Conservation (phyloP, 2,888 invertebrate species). For the Spicauda simplicius region DNA sequence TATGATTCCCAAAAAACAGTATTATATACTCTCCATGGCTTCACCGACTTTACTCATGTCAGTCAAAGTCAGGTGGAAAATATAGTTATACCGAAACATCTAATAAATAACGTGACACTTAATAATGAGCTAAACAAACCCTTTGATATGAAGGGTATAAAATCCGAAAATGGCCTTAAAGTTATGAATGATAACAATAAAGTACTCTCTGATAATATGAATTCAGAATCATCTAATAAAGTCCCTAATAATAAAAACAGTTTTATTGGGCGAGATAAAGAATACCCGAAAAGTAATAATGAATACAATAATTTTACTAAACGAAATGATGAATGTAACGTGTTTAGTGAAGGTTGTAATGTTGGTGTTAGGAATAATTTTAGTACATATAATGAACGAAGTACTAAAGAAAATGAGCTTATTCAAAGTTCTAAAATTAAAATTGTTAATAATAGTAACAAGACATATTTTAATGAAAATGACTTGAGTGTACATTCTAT, state of each 20-base stretch:
- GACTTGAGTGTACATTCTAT: too few relatives aligned
- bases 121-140: too few relatives aligned
- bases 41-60: constrained; percentile 41
- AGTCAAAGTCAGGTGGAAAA: constrained; percentile 46
- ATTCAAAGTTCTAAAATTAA: too few relatives aligned
- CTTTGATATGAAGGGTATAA: too few relatives aligned
- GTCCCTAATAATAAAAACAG: background rate
- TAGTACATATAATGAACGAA: too few relatives aligned
- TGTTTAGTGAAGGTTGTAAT: background rate
- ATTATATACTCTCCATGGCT: constrained; percentile 39
- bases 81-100: constrained; percentile 37
- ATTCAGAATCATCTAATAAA: too few relatives aligned
- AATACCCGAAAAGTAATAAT: background rate
- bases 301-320: background rate
- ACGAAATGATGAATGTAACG: background rate
- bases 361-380: background rate
- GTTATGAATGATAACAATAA: too few relatives aligned
- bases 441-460: too few relatives aligned
- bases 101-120: constrained; percentile 25
- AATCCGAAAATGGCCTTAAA: too few relatives aligned
- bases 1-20: constrained; percentile 41
- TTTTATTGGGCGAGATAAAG: background rate
- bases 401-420: too few relatives aligned
- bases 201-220: too few relatives aligned
- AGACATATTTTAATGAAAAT: too few relatives aligned